Conservation (phyloP, 2,113 vertebrate genomes). For the Scytalopus superciliaris region DNA sequence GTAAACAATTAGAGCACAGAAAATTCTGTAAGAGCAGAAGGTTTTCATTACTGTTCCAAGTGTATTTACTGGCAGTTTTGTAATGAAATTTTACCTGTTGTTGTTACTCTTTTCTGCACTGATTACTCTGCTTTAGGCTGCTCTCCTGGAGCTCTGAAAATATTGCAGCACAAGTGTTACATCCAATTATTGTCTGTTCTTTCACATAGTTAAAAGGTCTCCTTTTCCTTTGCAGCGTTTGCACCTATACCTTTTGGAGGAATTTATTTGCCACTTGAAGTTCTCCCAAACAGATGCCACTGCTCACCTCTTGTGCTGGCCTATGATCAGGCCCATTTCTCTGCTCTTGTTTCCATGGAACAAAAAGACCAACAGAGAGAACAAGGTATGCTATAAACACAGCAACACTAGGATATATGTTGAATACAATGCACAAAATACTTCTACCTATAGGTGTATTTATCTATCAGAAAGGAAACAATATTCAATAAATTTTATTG, state of each 20-base stretch:
- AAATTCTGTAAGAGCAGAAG: background rate
- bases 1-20: background rate
- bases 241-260: constrained; percentile 97
- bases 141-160: background rate
- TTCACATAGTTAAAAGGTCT: background rate
- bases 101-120: background rate
- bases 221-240: constrained; percentile 80
- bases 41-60: background rate
- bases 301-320: constrained; percentile 97
- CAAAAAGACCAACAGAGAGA: constrained; percentile 96
- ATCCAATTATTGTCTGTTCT: background rate
- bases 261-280: constrained; percentile 96
- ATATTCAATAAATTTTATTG: background rate
- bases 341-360: constrained; percentile 98
- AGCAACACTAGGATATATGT: background rate
- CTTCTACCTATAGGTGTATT: background rate
- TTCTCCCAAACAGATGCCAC: constrained; percentile 95
- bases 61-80: background rate
- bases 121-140: background rate
- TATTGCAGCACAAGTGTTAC: background rate
- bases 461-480: background rate
- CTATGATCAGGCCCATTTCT: constrained; percentile 99
- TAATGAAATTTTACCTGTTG: background rate
- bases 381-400: constrained; percentile 81
- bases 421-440: background rate